Base-by-base conservation (phyloP, 2,888 invertebrate genomes). In the Acleris holmiana region DNA sequence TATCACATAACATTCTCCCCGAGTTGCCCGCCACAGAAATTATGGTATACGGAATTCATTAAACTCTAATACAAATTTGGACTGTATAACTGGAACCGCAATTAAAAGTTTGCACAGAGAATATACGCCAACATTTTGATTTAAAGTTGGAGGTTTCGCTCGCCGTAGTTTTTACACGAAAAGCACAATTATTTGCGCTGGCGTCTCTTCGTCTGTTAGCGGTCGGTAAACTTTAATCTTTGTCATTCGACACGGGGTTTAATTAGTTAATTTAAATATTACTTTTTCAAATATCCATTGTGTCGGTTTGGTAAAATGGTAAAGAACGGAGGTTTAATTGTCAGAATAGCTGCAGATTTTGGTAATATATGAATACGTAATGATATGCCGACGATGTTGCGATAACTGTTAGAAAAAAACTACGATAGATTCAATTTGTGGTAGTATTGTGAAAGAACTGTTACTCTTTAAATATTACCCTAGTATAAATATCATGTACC, bases 71-170 rank as follows among this genome's bases (percentile, higher is more conserved):
- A 85, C 79, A 84, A 83, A 84, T 85, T 84, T 84, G 82, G 81
- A 83, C 83, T 83, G 82, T 86, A 83, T 85, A 84, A 84, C 85
- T 75, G 83, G 79, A 74, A 75, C 85, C 86, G 87, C 89, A 91
- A 91, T 91, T 90, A 91, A 91, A 91, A 90, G 88, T 91, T 90
- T 79, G 76, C 77, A 80, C 76, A 75, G 83, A 79, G 83, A 79
- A 85, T 86, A 86, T 85, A 84, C 81, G 84, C 81, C 76, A 85
- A 86, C 84, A 83, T 87, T 90, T 86, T 88, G 87, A 89, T 89
- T 87, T 86, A 88, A 86, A 90, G 84, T 89, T 89, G 74, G 82
- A 74, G 82, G 83, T 79, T 80, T 69, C 66, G 53, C 46, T 50
- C 57, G 51, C 44, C 49, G 47, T 56, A 60, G 66, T 67, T 69